Evolutionary conservation across 2,797 vertebrate genomes (phyloP).

Genomic region (Sebastes matsubarae): DNA sequence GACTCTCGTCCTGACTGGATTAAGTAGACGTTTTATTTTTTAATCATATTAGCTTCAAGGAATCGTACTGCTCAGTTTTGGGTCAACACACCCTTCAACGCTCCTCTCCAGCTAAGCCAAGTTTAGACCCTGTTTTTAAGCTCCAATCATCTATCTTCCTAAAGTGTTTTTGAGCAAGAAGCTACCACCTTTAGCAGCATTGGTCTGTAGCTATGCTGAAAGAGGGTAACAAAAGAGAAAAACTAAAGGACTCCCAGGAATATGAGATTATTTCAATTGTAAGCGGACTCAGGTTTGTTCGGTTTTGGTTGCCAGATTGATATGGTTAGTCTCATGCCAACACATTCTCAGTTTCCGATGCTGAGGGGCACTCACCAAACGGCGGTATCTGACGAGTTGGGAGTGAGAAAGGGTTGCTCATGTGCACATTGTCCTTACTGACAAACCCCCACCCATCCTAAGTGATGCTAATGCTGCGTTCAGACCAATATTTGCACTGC

Average conservation of each 20-base stretch:
- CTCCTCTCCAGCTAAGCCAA: conserved; percentile 12
- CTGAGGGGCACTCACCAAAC: no score
- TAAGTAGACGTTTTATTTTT: conserved; percentile 14
- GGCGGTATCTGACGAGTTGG: no score
- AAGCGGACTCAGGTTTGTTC: not conserved
- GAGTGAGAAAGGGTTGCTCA: not conserved
- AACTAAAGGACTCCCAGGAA: not conserved
- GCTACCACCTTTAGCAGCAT: not conserved
- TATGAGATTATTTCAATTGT: not conserved
- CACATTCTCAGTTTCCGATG: no score
- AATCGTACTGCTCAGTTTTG: conserved; percentile 6
- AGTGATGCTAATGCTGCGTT: not conserved
- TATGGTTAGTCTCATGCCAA: not conserved
- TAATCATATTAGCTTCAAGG: conserved; percentile 31
- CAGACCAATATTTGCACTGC: not conserved
- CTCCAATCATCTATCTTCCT: not conserved
- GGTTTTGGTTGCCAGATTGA: not conserved
- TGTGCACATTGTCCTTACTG: not conserved
- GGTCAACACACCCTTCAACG: conserved; percentile 3
- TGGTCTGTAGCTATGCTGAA: not conserved
- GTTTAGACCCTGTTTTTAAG: conserved; percentile 3
- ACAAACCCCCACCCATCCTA: not conserved
- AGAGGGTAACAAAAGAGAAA: not conserved
- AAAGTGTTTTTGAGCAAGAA: not conserved
- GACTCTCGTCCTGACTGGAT: conserved; percentile 14